Percentiles rank a stretch among this genome's conserved stretches.
Evolutionary conservation across 2,888 invertebrate genomes (phyloP).

Genomic region (Callimorpha dominula): DNA sequence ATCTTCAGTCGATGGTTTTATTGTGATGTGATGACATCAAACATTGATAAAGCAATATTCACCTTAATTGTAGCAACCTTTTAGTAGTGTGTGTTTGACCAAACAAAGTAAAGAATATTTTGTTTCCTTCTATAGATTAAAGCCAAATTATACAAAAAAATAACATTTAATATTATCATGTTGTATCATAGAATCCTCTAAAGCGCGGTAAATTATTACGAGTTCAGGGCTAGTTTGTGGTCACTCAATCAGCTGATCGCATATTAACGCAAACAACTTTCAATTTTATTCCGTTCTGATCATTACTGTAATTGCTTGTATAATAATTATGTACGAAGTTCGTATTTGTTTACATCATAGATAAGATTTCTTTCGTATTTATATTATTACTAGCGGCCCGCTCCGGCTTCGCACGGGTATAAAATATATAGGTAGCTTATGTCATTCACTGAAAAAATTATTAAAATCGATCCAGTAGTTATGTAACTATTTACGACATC

Average conservation of each 20-base stretch:
- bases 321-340: neutral
- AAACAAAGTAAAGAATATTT: too few relatives aligned
- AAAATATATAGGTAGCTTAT: too few relatives aligned
- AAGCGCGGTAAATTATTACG: constrained; percentile 14
- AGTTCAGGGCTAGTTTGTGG: constrained; percentile 58
- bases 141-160: neutral
- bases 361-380: constrained; percentile 1
- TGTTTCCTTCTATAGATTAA: neutral
- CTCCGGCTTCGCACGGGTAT: too few relatives aligned
- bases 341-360: constrained; percentile 1
- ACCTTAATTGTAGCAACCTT: neutral
- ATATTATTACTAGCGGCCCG: too few relatives aligned
- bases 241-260: constrained; percentile 61
- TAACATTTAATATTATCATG: neutral
- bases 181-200: neutral
- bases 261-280: constrained; percentile 43
- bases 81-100: too few relatives aligned
- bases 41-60: neutral
- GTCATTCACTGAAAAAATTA: too few relatives aligned
- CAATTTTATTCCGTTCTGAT: constrained; percentile 23
- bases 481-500: too few relatives aligned
- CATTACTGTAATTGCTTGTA: constrained; percentile 14
- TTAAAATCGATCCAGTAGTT: too few relatives aligned
- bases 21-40: too few relatives aligned
- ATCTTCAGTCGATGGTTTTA: too few relatives aligned